Base-by-base conservation (phyloP, 2,888 invertebrate species). In the Caenorhabditis plicata region DNA sequence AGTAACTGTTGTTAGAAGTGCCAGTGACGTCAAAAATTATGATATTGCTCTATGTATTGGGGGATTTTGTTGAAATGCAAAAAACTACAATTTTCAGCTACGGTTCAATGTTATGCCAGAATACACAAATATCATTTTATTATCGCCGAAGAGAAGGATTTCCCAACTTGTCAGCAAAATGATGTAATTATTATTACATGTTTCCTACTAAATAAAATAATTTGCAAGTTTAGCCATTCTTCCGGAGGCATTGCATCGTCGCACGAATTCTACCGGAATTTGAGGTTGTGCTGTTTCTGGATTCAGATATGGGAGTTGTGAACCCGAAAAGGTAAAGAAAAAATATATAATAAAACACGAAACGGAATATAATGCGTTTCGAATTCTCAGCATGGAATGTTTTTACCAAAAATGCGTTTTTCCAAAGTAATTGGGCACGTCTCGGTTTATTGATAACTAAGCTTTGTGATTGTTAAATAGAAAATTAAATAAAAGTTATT, bases 201-300 rank as follows among this genome's bases (percentile, higher is more conserved):
- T n/a, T 19, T 33, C 31, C 29, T 19, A 15, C 17, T 15, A 22
- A 43, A 23, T n/a, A 20, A 38, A 5, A 5, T 3, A 2, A 13
- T 32, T 35, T 26, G 15, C 3, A 9, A 22, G 8, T 26, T 35
- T 43, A 67, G 67, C 53, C 48, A 38, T 63, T 52, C 45, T 67
- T 67, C 49, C 56, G 63, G 23, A 53, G 67, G 2, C 67, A 67
- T 25, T 67, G 67, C 27, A 52, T 61, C 2, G 63, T 64, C 11
- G 20, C 52, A 2, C 0, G 35, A 1, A 38, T 60, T 20, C 47
- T 67, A 17, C 41, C 48, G 1, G 23, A 31, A 1, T 57, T 35
- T 17, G 60, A 67, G 22, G 44, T 48, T 19, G 11, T 61, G 4
- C 22, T 67, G 1, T 67, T 67, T 27, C 26, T 67, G 3, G 67